phyloP scores from a whole-genome alignment of 2,113 vertebrate species.

The Notothenia coriiceps region DNA sequence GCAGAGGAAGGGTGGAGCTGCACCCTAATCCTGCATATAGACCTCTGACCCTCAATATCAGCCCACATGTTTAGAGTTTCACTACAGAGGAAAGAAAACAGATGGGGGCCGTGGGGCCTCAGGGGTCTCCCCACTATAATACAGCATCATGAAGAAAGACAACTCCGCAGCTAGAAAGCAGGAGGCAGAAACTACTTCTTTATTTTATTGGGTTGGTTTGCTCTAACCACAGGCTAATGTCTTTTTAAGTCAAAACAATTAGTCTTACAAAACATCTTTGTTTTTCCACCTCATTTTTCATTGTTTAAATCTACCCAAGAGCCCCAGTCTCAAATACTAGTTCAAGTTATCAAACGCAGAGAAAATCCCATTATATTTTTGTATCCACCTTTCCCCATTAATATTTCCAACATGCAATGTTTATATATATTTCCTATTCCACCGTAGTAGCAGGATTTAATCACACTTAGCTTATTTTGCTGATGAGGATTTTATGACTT shows the following conservation, averaged over 20 bases:
- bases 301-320: constrained; percentile 2
- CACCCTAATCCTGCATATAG: constrained; percentile 67
- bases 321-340: constrained; percentile 36
- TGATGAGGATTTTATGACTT: constrained; percentile 17
- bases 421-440: constrained; percentile 7
- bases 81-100: constrained; percentile 67
- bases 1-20: constrained; percentile 67
- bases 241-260: constrained; percentile 29
- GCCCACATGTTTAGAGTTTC: constrained; percentile 74
- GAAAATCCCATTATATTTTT: constrained; percentile 4
- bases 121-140: constrained; percentile 20
- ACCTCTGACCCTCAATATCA: constrained; percentile 79
- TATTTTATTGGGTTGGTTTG: constrained; percentile 3
- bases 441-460: background rate
- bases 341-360: constrained; percentile 36
- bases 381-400: constrained; percentile 10
- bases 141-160: constrained; percentile 25
- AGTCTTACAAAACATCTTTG: background rate
- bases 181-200: constrained; percentile 10
- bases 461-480: constrained; percentile 11
- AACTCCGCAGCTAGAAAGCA: constrained; percentile 31
- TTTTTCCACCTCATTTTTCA: constrained; percentile 9
- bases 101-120: constrained; percentile 50
- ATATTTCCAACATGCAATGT: background rate
- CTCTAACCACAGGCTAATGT: constrained; percentile 15